Percentiles rank a stretch among this genome's conserved stretches.
These are phyloP conservation scores for Aurelia coerulea DNA, from an alignment of 30 jellyfish, hydroid and myxozoan species.

Conservation along the genomic window DNA sequence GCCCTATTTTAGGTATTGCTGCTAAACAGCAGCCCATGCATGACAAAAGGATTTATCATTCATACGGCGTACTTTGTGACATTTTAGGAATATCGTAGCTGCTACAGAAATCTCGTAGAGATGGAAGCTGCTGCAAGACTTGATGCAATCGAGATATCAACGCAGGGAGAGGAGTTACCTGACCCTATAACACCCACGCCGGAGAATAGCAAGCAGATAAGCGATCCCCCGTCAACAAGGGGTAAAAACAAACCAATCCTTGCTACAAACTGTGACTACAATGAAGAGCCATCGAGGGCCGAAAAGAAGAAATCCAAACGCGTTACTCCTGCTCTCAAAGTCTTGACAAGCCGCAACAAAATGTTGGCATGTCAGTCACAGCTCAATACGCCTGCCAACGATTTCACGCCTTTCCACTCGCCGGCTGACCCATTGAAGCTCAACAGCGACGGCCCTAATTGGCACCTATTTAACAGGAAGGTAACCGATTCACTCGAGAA, in stretches of 20 bases:
- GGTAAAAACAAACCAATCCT: too few relatives aligned
- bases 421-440: slow-evolving; percentile 65
- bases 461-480: slow-evolving; percentile 60
- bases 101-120: not conserved
- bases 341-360: slow-evolving; percentile 34
- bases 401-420: slow-evolving; percentile 67
- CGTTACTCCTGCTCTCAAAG: slow-evolving; percentile 40
- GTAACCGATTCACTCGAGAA: slow-evolving; percentile 51
- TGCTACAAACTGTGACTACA: too few relatives aligned
- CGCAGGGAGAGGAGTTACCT: not conserved
- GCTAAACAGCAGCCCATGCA: too few relatives aligned
- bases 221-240: too few relatives aligned
- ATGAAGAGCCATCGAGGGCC: not conserved
- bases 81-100: too few relatives aligned
- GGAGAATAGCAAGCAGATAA: too few relatives aligned
- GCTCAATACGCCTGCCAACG: slow-evolving; percentile 58
- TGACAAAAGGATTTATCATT: too few relatives aligned
- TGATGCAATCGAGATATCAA: not conserved
- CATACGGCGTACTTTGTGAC: too few relatives aligned
- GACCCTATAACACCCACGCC: too few relatives aligned
- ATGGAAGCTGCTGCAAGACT: not conserved
- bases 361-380: slow-evolving; percentile 34
- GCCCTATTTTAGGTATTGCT: too few relatives aligned
- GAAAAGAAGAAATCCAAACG: slow-evolving; percentile 27
- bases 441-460: slow-evolving; percentile 73